Conservation (phyloP, 2,113 vertebrate genomes). For the Microtus montanus region DNA sequence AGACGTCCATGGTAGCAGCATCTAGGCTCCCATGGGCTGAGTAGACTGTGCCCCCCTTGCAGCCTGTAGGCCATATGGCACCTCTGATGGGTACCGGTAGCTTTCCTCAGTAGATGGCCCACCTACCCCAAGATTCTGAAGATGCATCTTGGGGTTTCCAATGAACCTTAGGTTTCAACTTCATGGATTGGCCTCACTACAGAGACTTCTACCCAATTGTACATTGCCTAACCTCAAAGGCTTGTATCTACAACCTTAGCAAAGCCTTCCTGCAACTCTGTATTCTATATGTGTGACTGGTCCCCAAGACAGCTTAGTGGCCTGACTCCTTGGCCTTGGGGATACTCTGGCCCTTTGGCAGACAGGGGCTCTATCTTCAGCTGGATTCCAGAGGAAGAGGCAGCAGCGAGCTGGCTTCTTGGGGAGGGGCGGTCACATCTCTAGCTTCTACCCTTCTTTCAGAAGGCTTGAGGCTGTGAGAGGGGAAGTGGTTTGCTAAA, state of each 20-base stretch:
- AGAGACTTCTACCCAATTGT: neutral
- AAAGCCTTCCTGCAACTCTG: neutral
- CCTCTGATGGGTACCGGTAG: neutral
- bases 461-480: neutral
- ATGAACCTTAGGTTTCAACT: neutral
- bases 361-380: neutral
- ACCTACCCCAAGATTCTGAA: no score
- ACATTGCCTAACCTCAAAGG: neutral
- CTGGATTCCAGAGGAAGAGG: neutral
- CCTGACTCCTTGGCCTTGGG: neutral
- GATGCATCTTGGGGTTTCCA: neutral
- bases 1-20: no score
- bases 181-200: neutral
- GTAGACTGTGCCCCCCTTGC: neutral
- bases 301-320: neutral
- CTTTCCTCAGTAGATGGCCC: neutral
- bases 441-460: slow-evolving; percentile 8
- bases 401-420: neutral
- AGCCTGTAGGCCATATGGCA: neutral
- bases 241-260: neutral
- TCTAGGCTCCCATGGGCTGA: neutral
- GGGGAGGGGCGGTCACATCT: neutral
- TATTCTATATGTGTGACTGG: neutral
- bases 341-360: neutral
- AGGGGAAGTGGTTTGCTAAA: neutral